A percentile compares a stretch with the other conserved stretches of the same genome.
Evolutionary conservation across 1,140 invertebrate species (phyloP).

Genomic region (Trinorchestia longiramus): DNA sequence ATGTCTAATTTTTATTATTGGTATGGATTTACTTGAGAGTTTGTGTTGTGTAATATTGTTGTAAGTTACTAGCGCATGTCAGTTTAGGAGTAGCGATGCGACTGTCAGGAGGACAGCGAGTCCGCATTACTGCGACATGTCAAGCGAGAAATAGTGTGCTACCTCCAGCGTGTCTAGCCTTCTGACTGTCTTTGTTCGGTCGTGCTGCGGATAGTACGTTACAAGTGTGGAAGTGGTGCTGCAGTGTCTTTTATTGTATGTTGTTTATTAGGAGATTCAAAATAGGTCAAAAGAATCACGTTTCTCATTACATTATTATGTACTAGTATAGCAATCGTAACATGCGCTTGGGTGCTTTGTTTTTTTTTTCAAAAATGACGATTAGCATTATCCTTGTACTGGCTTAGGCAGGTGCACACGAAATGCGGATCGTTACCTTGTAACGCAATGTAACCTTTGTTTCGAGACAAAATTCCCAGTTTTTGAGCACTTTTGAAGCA

Average conservation of each 20-base stretch:
- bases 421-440: too few species aligned
- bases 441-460: too few species aligned
- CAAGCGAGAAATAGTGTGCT: neutral
- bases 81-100: too few species aligned
- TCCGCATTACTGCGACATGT: neutral
- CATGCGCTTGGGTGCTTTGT: neutral
- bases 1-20: too few species aligned
- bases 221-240: too few species aligned
- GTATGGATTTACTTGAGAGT: too few species aligned
- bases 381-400: too few species aligned
- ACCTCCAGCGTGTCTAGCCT: neutral
- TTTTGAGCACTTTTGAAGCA: too few species aligned
- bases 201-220: too few species aligned
- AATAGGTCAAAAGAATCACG: neutral
- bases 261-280: neutral
- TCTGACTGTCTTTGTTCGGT: too few species aligned
- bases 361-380: neutral
- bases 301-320: neutral
- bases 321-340: neutral
- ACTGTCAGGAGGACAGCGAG: neutral
- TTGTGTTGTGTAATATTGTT: neutral
- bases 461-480: too few species aligned
- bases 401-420: too few species aligned
- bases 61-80: neutral
- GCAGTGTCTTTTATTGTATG: neutral